These are phyloP conservation scores for Meandrusa payeni DNA, from an alignment of 2,888 invertebrate genomes.

Conservation along the genomic window DNA sequence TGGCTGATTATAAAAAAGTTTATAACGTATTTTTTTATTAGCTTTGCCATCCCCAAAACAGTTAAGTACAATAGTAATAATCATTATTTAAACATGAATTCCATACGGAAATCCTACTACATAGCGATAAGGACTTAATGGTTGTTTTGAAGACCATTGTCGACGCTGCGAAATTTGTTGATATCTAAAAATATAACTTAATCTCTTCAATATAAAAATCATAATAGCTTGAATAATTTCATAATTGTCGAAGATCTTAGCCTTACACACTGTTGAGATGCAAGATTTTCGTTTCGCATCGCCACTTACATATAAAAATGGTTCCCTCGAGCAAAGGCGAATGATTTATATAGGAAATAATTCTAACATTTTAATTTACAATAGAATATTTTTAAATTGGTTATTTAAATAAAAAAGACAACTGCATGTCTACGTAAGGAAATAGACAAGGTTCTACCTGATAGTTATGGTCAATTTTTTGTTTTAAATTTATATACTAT, in stretches of 20 bases:
- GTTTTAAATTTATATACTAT: no score
- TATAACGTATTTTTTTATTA: no score
- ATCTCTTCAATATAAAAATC: neutral
- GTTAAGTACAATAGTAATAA: no score
- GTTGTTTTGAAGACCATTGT: constrained; percentile 12
- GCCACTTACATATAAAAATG: constrained; percentile 20
- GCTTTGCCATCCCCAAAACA: no score
- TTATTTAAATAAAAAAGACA: no score
- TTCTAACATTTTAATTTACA: neutral
- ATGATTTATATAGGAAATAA: neutral
- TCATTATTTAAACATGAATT: neutral
- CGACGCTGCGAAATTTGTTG: neutral
- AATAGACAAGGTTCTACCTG: no score
- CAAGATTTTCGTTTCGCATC: constrained; percentile 16
- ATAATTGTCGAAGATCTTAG: constrained; percentile 1
- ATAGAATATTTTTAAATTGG: no score
- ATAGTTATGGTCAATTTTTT: no score
- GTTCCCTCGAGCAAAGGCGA: constrained; percentile 28
- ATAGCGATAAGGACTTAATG: no score
- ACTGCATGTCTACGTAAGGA: no score
- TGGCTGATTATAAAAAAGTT: no score
- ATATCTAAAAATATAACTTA: constrained; percentile 3
- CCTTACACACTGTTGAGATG: neutral
- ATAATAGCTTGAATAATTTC: neutral
- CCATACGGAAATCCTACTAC: constrained; percentile 5